A percentile compares a stretch with the other conserved stretches of the same genome.
phyloP scores from a whole-genome alignment of 2,888 invertebrate species.

The Thera obeliscata region DNA sequence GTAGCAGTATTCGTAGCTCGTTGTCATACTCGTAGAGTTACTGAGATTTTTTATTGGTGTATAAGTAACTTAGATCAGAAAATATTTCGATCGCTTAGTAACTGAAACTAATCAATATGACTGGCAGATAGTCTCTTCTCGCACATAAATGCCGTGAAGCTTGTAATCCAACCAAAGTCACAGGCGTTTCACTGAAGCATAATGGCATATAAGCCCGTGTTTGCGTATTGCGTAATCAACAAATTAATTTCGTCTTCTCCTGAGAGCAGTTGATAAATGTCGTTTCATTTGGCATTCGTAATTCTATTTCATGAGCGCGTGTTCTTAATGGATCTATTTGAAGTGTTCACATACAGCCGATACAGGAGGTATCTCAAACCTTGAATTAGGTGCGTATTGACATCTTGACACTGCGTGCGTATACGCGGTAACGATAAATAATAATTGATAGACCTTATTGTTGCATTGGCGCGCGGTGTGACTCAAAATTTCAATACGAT shows the following conservation, averaged over 20 bases:
- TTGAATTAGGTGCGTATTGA: background rate
- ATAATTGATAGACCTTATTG: no score
- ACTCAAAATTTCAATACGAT: no score
- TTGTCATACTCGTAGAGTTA: no score
- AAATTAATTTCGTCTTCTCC: constrained; percentile 16
- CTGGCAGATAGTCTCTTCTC: no score
- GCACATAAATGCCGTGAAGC: no score
- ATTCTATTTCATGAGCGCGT: constrained; percentile 10
- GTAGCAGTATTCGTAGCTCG: constrained; percentile 1
- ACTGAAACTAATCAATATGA: no score
- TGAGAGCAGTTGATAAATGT: constrained; percentile 19
- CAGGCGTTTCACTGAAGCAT: background rate
- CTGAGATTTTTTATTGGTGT: no score
- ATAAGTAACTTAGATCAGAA: no score
- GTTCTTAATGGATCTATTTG: constrained; percentile 25
- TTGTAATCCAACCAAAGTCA: background rate
- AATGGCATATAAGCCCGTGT: constrained; percentile 9
- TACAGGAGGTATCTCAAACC: background rate
- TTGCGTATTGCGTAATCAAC: constrained; percentile 12
- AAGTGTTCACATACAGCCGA: background rate
- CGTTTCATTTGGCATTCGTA: constrained; percentile 23
- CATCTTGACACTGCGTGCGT: background rate
- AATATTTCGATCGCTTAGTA: no score
- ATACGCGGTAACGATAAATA: no score
- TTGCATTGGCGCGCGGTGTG: no score